These are phyloP conservation scores for Tympanoctomys barrerae DNA, from an alignment of 2,797 vertebrate genomes.

Conservation along the genomic window DNA sequence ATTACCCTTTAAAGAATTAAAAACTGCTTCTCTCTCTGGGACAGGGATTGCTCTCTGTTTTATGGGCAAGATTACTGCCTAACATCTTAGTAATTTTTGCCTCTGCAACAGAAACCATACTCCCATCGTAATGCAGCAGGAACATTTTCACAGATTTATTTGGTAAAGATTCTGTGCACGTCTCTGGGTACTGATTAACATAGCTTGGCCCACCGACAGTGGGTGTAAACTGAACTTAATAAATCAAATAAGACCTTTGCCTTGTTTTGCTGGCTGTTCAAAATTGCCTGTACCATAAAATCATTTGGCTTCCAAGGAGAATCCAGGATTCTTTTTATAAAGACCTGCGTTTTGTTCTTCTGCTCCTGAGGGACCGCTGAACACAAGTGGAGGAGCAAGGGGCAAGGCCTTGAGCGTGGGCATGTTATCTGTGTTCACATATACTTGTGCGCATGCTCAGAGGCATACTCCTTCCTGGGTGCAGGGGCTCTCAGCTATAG, in stretches of 20 bases:
- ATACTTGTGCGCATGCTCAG: neutral
- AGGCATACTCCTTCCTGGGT: neutral
- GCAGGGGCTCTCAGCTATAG: neutral
- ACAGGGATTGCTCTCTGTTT: conserved; percentile 1
- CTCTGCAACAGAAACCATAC: neutral
- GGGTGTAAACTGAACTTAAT: conserved; percentile 70
- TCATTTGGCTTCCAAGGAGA: conserved; percentile 44
- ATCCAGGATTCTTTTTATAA: conserved; percentile 20
- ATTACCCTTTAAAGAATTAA: conserved; percentile 55
- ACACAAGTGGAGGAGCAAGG: neutral
- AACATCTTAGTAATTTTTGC: conserved; percentile 62
- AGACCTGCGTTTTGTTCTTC: conserved; percentile 30
- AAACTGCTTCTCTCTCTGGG: neutral
- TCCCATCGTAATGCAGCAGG: conserved; percentile 21
- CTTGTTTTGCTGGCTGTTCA: conserved; percentile 76
- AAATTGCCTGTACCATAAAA: conserved; percentile 64
- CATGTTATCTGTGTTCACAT: neutral
- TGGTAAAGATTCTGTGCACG: conserved; percentile 72
- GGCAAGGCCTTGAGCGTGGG: neutral
- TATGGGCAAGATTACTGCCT: conserved; percentile 22
- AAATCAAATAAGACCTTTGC: conserved; percentile 82
- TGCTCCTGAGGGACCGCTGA: neutral
- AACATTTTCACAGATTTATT: conserved; percentile 70
- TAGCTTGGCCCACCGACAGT: conserved; percentile 54
- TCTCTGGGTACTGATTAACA: conserved; percentile 76